phyloP scores from a whole-genome alignment of 2,113 vertebrate species.

The Gallinago undulata region DNA sequence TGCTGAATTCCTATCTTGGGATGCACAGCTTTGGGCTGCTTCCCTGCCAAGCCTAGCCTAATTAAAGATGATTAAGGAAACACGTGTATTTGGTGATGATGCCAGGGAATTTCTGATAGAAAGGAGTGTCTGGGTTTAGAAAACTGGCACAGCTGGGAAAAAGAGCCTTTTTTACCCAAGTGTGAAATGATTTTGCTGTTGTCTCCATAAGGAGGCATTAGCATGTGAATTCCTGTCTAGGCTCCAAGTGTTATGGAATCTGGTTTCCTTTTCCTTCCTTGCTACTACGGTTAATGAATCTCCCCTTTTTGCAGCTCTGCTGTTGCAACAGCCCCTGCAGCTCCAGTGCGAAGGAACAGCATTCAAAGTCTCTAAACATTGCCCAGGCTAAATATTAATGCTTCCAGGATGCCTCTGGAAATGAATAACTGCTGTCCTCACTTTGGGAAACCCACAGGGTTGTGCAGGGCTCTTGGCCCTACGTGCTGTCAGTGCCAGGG shows the following conservation, averaged over 20 bases:
- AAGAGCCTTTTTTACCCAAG: neutral
- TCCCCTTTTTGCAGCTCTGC: neutral
- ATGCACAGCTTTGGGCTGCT: neutral
- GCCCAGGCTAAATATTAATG: neutral
- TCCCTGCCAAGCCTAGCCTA: slow-evolving; percentile 20
- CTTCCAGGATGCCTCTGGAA: neutral
- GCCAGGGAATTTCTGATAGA: slow-evolving; percentile 34
- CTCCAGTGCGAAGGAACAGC: neutral
- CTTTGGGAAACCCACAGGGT: rapidly evolving
- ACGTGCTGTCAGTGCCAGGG: neutral
- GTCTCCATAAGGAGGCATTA: neutral
- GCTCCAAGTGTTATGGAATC: neutral
- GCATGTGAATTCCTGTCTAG: neutral
- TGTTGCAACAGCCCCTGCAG: neutral
- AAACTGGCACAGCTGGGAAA: neutral
- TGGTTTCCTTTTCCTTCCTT: neutral
- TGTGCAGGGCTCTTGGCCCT: rapidly evolving
- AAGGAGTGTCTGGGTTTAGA: neutral
- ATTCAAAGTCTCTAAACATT: neutral
- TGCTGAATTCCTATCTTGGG: slow-evolving; percentile 22
- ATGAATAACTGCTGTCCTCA: rapidly evolving
- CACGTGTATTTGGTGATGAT: neutral
- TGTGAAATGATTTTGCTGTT: neutral
- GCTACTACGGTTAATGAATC: neutral
- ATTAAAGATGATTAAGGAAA: slow-evolving; percentile 27